Evolutionary conservation across 2,888 invertebrate genomes (phyloP).

Genomic region (Heterodera filipjevi): DNA sequence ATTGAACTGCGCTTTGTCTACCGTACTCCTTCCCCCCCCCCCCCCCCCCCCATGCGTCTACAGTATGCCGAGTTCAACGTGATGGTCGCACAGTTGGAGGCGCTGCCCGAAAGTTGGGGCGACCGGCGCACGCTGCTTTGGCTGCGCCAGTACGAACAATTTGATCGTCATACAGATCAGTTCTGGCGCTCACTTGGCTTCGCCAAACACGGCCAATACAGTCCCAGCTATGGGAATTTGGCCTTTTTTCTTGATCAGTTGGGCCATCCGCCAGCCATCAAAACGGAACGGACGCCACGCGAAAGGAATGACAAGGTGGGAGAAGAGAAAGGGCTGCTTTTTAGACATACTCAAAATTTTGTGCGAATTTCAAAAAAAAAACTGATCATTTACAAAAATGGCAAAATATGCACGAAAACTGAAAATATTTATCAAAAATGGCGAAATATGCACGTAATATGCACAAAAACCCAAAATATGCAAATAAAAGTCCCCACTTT

Average conservation of each 20-base stretch:
- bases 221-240: conserved; percentile 51
- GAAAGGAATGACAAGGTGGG: no score
- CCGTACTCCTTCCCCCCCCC: background rate
- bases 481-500: no score
- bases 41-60: background rate
- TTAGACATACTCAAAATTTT: no score
- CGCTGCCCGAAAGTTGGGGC: conserved; percentile 53
- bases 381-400: no score
- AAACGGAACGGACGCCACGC: no score
- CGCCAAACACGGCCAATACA: conserved; percentile 35
- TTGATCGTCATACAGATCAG: conserved; percentile 41
- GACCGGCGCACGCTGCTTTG: conserved; percentile 56
- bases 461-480: no score
- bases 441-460: no score
- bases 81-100: conserved; percentile 53
- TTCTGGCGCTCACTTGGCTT: conserved; percentile 21
- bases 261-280: conserved; percentile 56
- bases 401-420: no score
- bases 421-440: no score
- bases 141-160: conserved; percentile 54
- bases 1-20: background rate
- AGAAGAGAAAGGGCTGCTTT: no score
- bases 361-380: no score
- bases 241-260: conserved; percentile 52
- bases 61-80: conserved; percentile 37